A percentile compares a stretch with the other conserved stretches of the same genome.
Evolutionary conservation across 2,888 invertebrate genomes (phyloP).

Genomic region (Yponomeuta plumbellus): DNA sequence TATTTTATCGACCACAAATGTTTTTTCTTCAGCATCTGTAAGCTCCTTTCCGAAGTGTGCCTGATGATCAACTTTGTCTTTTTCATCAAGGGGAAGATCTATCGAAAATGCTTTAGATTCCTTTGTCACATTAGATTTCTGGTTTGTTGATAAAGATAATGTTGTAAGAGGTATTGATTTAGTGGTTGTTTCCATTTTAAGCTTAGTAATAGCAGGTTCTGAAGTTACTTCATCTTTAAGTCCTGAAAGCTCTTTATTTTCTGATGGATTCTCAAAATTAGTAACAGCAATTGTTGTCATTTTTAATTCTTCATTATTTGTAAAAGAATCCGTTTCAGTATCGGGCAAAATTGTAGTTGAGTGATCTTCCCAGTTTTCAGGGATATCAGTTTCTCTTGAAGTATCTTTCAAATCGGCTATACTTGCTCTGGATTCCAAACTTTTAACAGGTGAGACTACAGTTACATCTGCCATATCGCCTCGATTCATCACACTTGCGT

Average conservation of each 20-base stretch:
- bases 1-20: constrained; percentile 31
- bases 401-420: constrained; percentile 14
- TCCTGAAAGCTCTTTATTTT: neutral
- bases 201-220: constrained; percentile 13
- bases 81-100: constrained; percentile 27
- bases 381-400: constrained; percentile 26
- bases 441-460: neutral
- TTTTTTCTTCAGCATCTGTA: constrained; percentile 8
- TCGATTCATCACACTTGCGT: neutral
- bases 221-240: constrained; percentile 5
- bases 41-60: neutral
- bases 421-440: neutral
- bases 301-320: neutral
- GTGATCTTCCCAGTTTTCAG: constrained; percentile 22
- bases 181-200: constrained; percentile 17
- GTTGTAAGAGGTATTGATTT: neutral
- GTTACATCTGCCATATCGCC: neutral
- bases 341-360: constrained; percentile 11
- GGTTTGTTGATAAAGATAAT: neutral
- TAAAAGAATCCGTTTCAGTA: neutral
- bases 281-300: constrained; percentile 18
- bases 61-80: constrained; percentile 1
- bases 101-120: constrained; percentile 32
- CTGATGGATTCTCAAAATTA: neutral
- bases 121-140: constrained; percentile 16